Evolutionary conservation across 2,113 vertebrate species (phyloP), one percentile per base, ranked within the genome.

Genomic region (Sander vitreus): DNA sequence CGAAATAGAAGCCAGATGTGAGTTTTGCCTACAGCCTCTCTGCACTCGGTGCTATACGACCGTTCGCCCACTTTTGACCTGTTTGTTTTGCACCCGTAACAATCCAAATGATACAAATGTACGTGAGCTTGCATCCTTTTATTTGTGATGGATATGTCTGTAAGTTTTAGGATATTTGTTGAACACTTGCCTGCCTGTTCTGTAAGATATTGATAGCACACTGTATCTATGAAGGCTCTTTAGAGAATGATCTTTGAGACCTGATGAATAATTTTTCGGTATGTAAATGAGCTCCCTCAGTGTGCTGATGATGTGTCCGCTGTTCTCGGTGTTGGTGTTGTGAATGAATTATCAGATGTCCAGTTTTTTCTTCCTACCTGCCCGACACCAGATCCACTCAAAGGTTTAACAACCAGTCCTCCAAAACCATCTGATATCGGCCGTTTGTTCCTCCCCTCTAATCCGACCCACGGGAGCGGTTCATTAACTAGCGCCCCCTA

Each of bases 201-300:
- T 89, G 81, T 94, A 92, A 91, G 90, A 93, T 93, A 91, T 93
- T 85, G 89, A 91, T 81, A 88, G 91, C 91, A 92, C 92, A 85
- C 90, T 93, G 89, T 92, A 90, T 93, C 87, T 82, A 94, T 94
- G 94, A 94, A 91, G 93, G 91, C 88, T 93, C 91, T 88, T 62
- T 59, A 51, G 92, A 83, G 75, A 90, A 16, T 15, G 66, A 85
- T 84, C 86, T 89, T 81, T 33, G 65, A 93, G 93, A 92, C 92
- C 91, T 92, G 91, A 91, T 89, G 85, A 90, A 89, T 89, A 85
- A 82, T 60, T 76, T 84, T 64, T 73, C 77, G 53, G 80, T 93
- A 45, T 80, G 78, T 88, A 81, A 51, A 85, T 82, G 88, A 80
- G 84, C 69, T 45, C 73, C 53, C 73, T 57, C 71, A 87, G 84